Evolutionary conservation across 2,888 invertebrate genomes (phyloP).

Genomic region (Agrotis puta): DNA sequence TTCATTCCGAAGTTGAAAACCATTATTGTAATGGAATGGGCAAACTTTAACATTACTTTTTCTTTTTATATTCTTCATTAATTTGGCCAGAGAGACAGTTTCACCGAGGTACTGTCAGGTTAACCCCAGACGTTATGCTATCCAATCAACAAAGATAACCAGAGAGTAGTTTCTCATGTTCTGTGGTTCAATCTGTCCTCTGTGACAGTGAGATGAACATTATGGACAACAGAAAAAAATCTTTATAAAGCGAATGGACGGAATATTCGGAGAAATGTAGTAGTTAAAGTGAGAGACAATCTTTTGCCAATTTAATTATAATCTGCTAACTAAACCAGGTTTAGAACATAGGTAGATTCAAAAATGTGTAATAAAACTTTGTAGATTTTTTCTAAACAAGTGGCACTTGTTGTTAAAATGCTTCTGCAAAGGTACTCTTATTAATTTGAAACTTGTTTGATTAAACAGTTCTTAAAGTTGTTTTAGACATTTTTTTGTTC

Average conservation of each 20-base stretch:
- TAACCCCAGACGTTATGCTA: neutral
- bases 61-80: neutral
- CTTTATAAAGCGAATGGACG: neutral
- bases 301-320: neutral
- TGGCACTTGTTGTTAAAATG: too few species aligned
- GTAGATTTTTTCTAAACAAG: too few species aligned
- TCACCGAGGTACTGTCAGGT: neutral
- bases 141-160: constrained; percentile 4
- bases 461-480: too few species aligned
- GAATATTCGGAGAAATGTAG: neutral
- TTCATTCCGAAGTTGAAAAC: too few species aligned
- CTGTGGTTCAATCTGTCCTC: constrained; percentile 6
- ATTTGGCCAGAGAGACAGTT: neutral
- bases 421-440: too few species aligned
- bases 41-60: neutral
- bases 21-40: neutral
- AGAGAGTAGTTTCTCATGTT: constrained; percentile 32
- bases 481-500: too few species aligned
- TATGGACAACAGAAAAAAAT: neutral
- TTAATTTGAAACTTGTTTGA: too few species aligned
- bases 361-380: too few species aligned
- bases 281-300: neutral
- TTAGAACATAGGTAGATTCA: too few species aligned
- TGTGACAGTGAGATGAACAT: neutral
- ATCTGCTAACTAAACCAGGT: too few species aligned